phyloP scores from a whole-genome alignment of 2,797 vertebrate species.

The Melanotaenia parkinsoni region DNA sequence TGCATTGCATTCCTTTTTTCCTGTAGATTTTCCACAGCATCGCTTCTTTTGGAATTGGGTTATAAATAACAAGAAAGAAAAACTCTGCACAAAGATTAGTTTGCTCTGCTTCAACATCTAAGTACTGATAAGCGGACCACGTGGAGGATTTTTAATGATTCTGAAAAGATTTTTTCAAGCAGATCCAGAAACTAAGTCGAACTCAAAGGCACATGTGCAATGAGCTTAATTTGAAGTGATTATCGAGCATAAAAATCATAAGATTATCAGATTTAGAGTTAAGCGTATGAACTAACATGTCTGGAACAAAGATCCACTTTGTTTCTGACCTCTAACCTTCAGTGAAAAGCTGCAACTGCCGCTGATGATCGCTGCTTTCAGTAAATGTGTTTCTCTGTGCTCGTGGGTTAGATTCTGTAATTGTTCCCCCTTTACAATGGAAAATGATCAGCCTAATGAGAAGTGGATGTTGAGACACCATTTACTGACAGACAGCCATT shows the following conservation, averaged over 20 bases:
- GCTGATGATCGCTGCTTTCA: constrained; percentile 25
- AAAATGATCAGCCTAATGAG: constrained; percentile 55
- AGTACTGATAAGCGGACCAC: constrained; percentile 10
- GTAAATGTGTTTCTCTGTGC: constrained; percentile 8
- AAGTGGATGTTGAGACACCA: constrained; percentile 61
- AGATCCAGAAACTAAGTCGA: constrained; percentile 4
- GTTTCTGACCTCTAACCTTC: constrained; percentile 20
- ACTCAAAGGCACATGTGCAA: constrained; percentile 17
- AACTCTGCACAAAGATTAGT: constrained; percentile 9
- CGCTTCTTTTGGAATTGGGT: background rate
- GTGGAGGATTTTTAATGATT: constrained; percentile 1
- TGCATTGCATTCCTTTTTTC: too few relatives aligned
- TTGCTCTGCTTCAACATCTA: constrained; percentile 1
- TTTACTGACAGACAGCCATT: constrained; percentile 56
- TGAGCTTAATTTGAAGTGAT: constrained; percentile 16
- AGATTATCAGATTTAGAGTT: constrained; percentile 18
- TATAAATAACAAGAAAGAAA: background rate
- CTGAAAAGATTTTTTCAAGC: constrained; percentile 8
- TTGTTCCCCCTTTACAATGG: constrained; percentile 15
- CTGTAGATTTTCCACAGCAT: background rate
- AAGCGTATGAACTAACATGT: background rate
- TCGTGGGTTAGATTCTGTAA: constrained; percentile 18
- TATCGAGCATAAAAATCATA: constrained; percentile 23
- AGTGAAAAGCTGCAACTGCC: background rate
- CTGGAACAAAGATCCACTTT: constrained; percentile 28